Evolutionary conservation across 2,113 vertebrate genomes (phyloP).

Genomic region (Motacilla tschutschensis): DNA sequence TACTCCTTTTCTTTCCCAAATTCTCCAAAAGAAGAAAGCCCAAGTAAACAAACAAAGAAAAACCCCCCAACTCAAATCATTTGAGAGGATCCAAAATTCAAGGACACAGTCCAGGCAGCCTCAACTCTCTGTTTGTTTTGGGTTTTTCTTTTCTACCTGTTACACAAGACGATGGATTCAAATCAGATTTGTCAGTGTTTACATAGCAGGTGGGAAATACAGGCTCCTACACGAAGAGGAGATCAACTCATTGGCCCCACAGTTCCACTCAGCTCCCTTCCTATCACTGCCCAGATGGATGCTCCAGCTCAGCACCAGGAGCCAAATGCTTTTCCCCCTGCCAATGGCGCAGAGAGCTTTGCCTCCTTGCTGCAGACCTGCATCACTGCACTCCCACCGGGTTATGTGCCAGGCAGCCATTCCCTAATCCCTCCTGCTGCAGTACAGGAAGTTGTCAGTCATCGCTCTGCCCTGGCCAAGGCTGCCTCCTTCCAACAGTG

Average conservation of each 20-base stretch:
- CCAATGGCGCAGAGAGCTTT: not conserved
- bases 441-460: conserved; percentile 59
- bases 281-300: not conserved
- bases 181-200: not conserved
- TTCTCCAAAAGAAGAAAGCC: not conserved
- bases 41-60: not conserved
- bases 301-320: not conserved
- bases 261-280: not conserved
- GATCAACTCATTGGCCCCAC: not conserved
- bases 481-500: not conserved
- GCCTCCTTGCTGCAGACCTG: not conserved
- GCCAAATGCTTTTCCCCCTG: not conserved
- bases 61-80: not conserved
- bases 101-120: not conserved
- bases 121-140: not conserved
- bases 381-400: not conserved
- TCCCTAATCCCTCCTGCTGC: conserved; percentile 17
- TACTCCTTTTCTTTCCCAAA: not conserved
- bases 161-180: not conserved
- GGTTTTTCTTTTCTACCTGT: not conserved
- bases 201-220: conserved; percentile 13
- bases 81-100: not conserved
- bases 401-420: not conserved
- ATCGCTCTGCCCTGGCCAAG: conserved; percentile 23
- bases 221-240: not conserved